A percentile compares a stretch with the other conserved stretches of the same genome.
Evolutionary conservation across 2,888 invertebrate species (phyloP).

Genomic region (Hyalella azteca): DNA sequence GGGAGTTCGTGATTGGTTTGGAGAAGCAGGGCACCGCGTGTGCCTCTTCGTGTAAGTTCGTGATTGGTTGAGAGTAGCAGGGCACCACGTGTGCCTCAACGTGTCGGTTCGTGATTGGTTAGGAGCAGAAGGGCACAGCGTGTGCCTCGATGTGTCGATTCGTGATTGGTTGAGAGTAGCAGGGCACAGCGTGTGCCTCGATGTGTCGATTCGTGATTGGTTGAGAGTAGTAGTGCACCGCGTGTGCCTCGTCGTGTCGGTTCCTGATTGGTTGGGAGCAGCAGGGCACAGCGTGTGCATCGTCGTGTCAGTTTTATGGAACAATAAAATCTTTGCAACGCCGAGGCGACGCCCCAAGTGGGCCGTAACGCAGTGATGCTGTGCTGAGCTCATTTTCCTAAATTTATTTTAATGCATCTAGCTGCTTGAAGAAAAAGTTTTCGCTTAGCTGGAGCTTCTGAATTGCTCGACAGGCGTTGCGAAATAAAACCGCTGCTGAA

Average conservation of each 20-base stretch:
- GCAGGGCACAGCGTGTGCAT: background rate
- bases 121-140: background rate
- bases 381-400: background rate
- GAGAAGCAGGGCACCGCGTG: too few species aligned
- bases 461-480: too few species aligned
- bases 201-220: background rate
- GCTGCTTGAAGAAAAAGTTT: background rate
- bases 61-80: too few species aligned
- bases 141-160: background rate
- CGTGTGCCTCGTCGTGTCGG: background rate
- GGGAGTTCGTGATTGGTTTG: too few species aligned
- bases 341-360: background rate
- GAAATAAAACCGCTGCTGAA: too few species aligned
- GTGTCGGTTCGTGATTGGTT: background rate
- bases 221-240: background rate
- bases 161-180: background rate
- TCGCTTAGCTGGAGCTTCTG: background rate
- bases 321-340: slow-evolving; percentile 23
- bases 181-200: background rate
- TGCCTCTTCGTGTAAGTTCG: too few species aligned
- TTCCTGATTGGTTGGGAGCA: background rate
- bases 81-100: too few species aligned
- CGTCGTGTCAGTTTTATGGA: background rate
- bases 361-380: background rate
- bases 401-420: slow-evolving; percentile 11